These are phyloP conservation scores for Callitettix versicolor DNA, from an alignment of 1,140 invertebrate species.

Conservation along the genomic window DNA sequence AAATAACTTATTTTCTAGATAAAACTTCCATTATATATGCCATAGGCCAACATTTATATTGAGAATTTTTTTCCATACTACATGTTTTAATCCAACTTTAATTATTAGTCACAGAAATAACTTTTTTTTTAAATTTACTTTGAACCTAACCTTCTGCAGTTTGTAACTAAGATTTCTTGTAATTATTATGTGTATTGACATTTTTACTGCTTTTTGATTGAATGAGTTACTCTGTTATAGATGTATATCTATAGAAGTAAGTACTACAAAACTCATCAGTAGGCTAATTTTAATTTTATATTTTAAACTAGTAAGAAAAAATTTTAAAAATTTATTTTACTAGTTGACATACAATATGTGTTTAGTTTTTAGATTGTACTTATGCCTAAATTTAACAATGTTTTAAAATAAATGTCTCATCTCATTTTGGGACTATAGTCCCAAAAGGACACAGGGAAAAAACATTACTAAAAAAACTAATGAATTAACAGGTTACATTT, in stretches of 20 bases:
- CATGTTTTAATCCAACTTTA: too few relatives aligned
- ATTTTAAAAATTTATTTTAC: conserved; percentile 20
- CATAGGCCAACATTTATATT: too few relatives aligned
- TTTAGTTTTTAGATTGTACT: background rate
- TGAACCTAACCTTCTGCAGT: too few relatives aligned
- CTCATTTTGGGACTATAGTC: too few relatives aligned
- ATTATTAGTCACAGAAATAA: too few relatives aligned
- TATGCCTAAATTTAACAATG: background rate
- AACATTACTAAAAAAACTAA: background rate
- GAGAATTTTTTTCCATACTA: too few relatives aligned
- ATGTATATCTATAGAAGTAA: conserved; percentile 3
- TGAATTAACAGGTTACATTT: background rate
- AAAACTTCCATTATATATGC: too few relatives aligned
- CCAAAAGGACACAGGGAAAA: background rate
- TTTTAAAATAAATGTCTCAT: background rate
- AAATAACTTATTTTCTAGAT: too few relatives aligned
- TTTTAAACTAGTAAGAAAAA: too few relatives aligned
- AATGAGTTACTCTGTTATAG: background rate
- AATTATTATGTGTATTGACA: too few relatives aligned
- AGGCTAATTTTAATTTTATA: background rate
- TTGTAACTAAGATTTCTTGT: too few relatives aligned
- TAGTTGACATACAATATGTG: background rate
- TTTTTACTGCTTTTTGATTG: conserved; percentile 16
- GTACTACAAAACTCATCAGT: conserved; percentile 1
- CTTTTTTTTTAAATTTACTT: too few relatives aligned